Base-by-base conservation (phyloP, 2,113 vertebrate species). In the Zosterops lateralis region DNA sequence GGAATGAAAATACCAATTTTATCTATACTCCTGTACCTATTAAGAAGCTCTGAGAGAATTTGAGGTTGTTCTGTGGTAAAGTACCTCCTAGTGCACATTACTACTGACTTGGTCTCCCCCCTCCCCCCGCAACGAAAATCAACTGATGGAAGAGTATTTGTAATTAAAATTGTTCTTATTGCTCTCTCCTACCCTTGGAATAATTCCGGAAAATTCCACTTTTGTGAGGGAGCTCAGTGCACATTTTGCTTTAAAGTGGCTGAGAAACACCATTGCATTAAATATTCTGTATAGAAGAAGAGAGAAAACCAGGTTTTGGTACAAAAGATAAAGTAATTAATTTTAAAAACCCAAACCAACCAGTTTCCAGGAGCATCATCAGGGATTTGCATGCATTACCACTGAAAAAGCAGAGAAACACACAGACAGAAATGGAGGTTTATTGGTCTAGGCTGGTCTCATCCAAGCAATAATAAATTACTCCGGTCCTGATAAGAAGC, bases 331-430 rank as follows among this genome's bases (percentile, higher is more conserved):
- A 82, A 74, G 56, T 74, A 81, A 85, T 82, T 87, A 77, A 38
- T 36, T 66, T 3, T 6, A 25, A n/a, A 51, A 47, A 31, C 45
- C 36, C 58, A 26, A 58, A 2, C 6, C 60, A 60, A 17, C 53
- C 20, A 2, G 6, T 86, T 89, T 85, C 57, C 73, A 81, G 48
- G 13, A 67, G 25, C 56, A 5, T 82, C 34, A 28, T 36, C 19
- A 45, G 45, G 71, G 82, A 90, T 92, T 87, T 87, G 61, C 90
- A 94, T 84, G 36, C 44, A 86, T 93, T 89, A 71, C 26, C 32
- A 75, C 31, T 64, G 36, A 76, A 45, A 17, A 84, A 58, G 38
- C 36, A n/a, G 3, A 53, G 47, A 89, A 61, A 84, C 15, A 79
- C 36, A 34, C 26, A 77, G 50, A 24, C 60, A 92, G 56, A 83